These are phyloP conservation scores for Lordiphosa mommai DNA, from an alignment of 1,140 invertebrate genomes.

Conservation along the genomic window DNA sequence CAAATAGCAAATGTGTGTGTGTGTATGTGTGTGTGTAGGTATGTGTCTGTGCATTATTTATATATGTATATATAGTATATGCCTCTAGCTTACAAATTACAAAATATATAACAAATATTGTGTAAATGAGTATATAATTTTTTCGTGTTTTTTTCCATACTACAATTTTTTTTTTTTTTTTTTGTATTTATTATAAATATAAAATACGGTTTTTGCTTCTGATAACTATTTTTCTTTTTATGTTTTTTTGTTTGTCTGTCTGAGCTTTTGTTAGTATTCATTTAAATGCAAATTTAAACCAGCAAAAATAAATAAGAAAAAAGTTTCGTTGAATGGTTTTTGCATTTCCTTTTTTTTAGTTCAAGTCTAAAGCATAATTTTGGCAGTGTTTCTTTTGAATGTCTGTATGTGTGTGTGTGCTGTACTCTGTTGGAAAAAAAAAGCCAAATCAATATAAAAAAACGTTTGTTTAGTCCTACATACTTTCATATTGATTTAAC, in stretches of 20 bases:
- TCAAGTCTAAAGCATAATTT: no score
- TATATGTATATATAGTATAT: conserved; percentile 46
- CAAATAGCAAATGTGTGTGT: conserved; percentile 58
- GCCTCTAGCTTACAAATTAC: conserved; percentile 68
- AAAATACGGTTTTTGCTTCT: conserved; percentile 18
- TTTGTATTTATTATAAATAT: conserved; percentile 1
- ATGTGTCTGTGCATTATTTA: conserved; percentile 24
- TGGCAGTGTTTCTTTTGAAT: neutral
- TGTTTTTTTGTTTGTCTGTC: neutral
- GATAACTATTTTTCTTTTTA: conserved; percentile 16
- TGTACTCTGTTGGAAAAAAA: conserved; percentile 9
- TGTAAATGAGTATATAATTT: conserved; percentile 45
- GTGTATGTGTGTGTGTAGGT: conserved; percentile 6
- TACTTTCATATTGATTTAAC: conserved; percentile 13
- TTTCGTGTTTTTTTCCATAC: no score
- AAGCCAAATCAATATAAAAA: conserved; percentile 25
- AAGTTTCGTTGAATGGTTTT: no score
- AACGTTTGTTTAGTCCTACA: neutral
- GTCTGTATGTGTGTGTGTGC: neutral
- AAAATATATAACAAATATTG: conserved; percentile 76
- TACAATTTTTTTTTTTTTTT: no score
- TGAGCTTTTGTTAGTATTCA: no score
- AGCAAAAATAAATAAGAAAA: no score
- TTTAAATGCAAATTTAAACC: no score
- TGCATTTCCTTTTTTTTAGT: neutral